A percentile compares a stretch with the other conserved stretches of the same genome.
Evolutionary conservation across 2,888 invertebrate species (phyloP).

Genomic region (Micoletzkya japonica): DNA sequence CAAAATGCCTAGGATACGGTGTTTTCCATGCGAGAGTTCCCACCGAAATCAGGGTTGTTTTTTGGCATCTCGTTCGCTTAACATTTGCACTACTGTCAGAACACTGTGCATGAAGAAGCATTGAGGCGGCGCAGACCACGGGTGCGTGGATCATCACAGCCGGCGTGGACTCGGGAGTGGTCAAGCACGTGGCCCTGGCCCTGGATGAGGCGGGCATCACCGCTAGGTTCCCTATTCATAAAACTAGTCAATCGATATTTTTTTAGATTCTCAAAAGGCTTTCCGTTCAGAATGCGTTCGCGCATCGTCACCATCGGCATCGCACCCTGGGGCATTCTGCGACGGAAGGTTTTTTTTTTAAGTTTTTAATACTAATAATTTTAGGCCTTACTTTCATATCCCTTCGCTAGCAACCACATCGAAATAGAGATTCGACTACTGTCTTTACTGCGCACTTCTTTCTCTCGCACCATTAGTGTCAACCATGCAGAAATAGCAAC

Average conservation of each 20-base stretch:
- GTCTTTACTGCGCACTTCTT: too few species aligned
- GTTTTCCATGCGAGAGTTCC: too few species aligned
- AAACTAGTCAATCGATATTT: not conserved
- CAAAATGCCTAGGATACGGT: not conserved
- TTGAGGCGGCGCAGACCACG: slow-evolving; percentile 87
- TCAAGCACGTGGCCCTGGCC: slow-evolving; percentile 77
- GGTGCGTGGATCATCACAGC: slow-evolving; percentile 97
- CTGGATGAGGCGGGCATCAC: slow-evolving; percentile 63
- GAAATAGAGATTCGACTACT: too few species aligned
- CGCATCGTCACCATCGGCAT: slow-evolving; percentile 89
- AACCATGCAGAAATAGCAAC: too few species aligned
- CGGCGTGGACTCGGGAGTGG: slow-evolving; percentile 71
- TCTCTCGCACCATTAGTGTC: too few species aligned
- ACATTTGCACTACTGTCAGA: too few species aligned
- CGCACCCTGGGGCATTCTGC: slow-evolving; percentile 95
- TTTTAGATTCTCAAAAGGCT: not conserved
- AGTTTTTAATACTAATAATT: too few species aligned
- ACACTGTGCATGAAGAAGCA: not conserved
- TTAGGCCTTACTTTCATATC: not conserved
- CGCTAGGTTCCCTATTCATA: slow-evolving; percentile 37
- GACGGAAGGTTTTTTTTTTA: slow-evolving; percentile 40
- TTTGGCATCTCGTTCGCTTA: not conserved
- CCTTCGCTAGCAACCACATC: too few species aligned
- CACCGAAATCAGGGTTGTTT: not conserved
- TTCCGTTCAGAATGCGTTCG: slow-evolving; percentile 53